Evolutionary conservation across 2,888 invertebrate species (phyloP), one percentile per base, ranked within the genome.

Genomic region (Venusia cambrica): DNA sequence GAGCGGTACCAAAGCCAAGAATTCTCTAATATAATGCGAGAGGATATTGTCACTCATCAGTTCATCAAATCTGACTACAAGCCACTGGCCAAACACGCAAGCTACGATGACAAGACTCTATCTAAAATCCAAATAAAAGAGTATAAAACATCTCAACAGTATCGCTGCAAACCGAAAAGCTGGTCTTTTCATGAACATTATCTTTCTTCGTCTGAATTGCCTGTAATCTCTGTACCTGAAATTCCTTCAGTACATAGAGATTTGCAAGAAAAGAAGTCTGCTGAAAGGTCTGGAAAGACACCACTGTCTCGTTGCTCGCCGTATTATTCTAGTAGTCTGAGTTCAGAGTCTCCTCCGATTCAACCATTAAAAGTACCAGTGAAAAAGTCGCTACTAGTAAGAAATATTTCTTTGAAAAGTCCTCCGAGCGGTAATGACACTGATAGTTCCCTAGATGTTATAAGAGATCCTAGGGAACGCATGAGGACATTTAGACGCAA

Each of bases 401-500:
- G 88, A 48, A 87, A 90, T 46, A 88, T 90, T 54, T 90, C 91
- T 5, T 73, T 91, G 14, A 91, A 92, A 60, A 92, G 92, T 69
- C 92, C 92, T 5, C 92, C 92, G 0, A 93, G 92, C 58, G 93
- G 92, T 36, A 93, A 93, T 51, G 93, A 93, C 45, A 93, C 93
- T 0, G 93, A 93, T 42, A 93, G 93, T 56, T 93, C 92, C 1
- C 62, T 91, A 39, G 91, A 91, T 60, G 85, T 91, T 11, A 90
- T 91, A 38, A 90, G 92, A 55, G 92, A 92, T 63, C 90, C 91
- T 0, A 90, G 92, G 53, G 88, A 92, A 50, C 76, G 92, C 20
- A 90, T 89, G 75, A 89, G 91, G 30, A 92, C 92, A 0, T 92
- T 92, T 58, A 88, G 93, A 34, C 89, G 92, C 35, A 90, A 91